Base-by-base conservation (phyloP, 2,113 vertebrate genomes). In the Clarias macrocephalus region DNA sequence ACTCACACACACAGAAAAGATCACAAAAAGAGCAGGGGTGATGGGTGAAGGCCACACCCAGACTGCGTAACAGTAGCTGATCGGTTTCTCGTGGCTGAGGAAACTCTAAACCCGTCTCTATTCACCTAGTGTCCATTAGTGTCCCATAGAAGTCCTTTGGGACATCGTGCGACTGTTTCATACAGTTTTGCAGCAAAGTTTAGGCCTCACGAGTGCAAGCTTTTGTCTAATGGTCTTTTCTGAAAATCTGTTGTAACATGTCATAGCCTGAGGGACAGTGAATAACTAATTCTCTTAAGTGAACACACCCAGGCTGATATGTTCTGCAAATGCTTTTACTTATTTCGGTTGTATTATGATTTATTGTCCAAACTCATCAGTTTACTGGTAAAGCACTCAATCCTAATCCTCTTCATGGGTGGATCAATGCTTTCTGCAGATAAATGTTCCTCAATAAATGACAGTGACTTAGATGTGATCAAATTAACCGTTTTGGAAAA, bases 1-100 rank as follows among this genome's bases (percentile, higher is more conserved):
- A 85, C 90, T 92, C 90, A 82, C 89, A 88, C 90, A 91, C 25
- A 88, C 12, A 82, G 57, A 83, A 80, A 83, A 33, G 73, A 33
- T 9, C 30, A 68, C 5, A 7, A 88, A 88, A 91, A 94, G 90
- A 94, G 94, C 92, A 92, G 88, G 89, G 92, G 70, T 68, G 76
- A 57, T 79, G 37, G 63, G 19, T 88, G 2, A 93, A 91, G 91
- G 93, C 93, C 92, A 94, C 94, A 85, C 94, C 95, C 93, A 91
- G 42, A 85, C 90, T 72, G 79, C 89, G 94, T 91, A 95, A 94
- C 94, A 92, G 90, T 91, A 93, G 90, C 89, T 93, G 93, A 93
- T 92, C 91, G 87, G 92, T 89, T 94, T 93, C 90, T 92, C 89
- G 87, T 28, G 56, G 68, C 73, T 79, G 73, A 85, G 84, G 89